These are phyloP conservation scores for Tenthredo scrophulariae DNA, from an alignment of 2,888 invertebrate genomes.

Conservation along the genomic window DNA sequence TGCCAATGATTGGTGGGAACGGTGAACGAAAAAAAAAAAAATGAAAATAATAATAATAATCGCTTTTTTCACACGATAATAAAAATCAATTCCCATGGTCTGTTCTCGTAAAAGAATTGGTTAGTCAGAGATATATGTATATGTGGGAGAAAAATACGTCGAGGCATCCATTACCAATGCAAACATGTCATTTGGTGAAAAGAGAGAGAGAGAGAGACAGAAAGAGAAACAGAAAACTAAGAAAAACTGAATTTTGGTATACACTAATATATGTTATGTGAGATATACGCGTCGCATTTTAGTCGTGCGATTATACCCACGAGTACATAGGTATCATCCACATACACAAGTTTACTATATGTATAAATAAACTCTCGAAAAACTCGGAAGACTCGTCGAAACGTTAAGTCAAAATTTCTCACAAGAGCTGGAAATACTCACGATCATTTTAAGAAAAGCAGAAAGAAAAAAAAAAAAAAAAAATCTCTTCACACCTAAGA, in stretches of 20 bases:
- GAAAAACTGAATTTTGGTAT: not conserved
- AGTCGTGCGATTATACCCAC: not conserved
- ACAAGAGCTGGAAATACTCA: not conserved
- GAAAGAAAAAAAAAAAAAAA: not conserved
- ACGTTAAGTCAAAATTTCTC: slow-evolving; percentile 6
- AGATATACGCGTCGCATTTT: not conserved
- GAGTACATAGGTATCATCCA: not conserved
- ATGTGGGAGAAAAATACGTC: not conserved
- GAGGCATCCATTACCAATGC: slow-evolving; percentile 41
- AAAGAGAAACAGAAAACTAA: not conserved
- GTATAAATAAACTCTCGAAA: slow-evolving; percentile 4
- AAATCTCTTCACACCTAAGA: not conserved
- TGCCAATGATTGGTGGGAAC: not conserved
- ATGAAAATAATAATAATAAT: not conserved
- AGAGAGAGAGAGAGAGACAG: not conserved
- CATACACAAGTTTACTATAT: not conserved
- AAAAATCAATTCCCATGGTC: slow-evolving; percentile 41
- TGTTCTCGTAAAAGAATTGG: not conserved
- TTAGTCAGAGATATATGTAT: not conserved
- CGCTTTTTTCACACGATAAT: slow-evolving; percentile 34
- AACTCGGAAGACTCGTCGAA: not conserved
- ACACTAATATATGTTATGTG: not conserved
- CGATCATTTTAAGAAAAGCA: not conserved
- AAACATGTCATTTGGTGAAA: slow-evolving; percentile 31
- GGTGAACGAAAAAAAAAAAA: not conserved